Conservation (phyloP, 2,888 invertebrate species). For the Pasiphila rectangulata region DNA sequence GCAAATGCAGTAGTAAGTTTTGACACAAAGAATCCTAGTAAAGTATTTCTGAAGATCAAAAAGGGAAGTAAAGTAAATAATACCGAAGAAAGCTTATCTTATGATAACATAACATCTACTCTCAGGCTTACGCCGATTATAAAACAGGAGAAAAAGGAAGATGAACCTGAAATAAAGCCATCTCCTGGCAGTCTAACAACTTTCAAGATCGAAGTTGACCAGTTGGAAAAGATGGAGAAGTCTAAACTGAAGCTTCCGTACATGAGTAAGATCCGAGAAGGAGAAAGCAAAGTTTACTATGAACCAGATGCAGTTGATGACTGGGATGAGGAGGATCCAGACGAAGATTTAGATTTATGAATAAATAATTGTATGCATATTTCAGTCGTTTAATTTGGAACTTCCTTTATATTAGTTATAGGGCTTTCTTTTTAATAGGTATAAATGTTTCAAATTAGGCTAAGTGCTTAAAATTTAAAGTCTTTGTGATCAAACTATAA, state of each 20-base stretch:
- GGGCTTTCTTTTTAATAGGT: too few relatives aligned
- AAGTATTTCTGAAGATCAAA: slow-evolving; percentile 64
- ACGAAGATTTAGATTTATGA: slow-evolving; percentile 89
- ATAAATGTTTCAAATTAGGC: too few relatives aligned
- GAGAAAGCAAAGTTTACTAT: slow-evolving; percentile 85
- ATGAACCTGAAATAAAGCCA: slow-evolving; percentile 55
- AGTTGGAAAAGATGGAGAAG: slow-evolving; percentile 81
- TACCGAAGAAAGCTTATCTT: slow-evolving; percentile 61
- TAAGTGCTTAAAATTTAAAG: too few relatives aligned
- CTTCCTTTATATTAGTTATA: too few relatives aligned
- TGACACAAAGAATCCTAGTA: slow-evolving; percentile 43
- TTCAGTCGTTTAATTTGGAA: too few relatives aligned
- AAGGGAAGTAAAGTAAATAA: slow-evolving; percentile 77
- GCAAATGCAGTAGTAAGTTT: slow-evolving; percentile 59
- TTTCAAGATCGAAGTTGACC: slow-evolving; percentile 84
- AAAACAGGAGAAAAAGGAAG: slow-evolving; percentile 49
- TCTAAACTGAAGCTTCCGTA: slow-evolving; percentile 83
- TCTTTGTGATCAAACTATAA: too few relatives aligned
- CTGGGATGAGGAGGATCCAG: slow-evolving; percentile 93
- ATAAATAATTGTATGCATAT: too few relatives aligned
- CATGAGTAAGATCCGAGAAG: slow-evolving; percentile 73
- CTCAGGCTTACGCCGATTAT: slow-evolving; percentile 50
- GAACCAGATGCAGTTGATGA: slow-evolving; percentile 89
- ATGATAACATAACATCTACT: slow-evolving; percentile 52
- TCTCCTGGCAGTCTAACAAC: slow-evolving; percentile 76